Conservation (phyloP, 2,888 invertebrate genomes). For the Hypsopygia costalis region DNA sequence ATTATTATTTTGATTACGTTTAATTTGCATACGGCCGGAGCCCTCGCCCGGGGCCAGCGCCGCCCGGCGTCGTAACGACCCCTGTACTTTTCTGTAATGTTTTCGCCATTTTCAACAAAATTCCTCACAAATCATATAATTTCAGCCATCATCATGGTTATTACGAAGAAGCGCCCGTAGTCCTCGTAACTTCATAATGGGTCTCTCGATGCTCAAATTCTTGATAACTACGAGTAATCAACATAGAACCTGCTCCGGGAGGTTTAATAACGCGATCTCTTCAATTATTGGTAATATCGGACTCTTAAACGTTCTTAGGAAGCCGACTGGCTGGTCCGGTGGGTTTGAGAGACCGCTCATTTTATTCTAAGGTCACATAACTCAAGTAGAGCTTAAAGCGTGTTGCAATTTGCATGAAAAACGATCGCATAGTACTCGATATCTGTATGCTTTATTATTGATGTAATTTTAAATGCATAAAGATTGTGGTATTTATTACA, state of each 20-base stretch:
- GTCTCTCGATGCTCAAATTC: slow-evolving; percentile 69
- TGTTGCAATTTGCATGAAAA: slow-evolving; percentile 4
- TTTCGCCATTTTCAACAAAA: slow-evolving; percentile 81
- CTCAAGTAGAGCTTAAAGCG: not conserved
- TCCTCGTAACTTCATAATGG: slow-evolving; percentile 67
- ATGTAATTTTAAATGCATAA: no score
- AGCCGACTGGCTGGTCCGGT: slow-evolving; percentile 57
- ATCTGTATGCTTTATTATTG: no score
- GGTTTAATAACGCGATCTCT: slow-evolving; percentile 65
- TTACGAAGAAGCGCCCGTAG: slow-evolving; percentile 74
- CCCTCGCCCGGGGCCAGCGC: slow-evolving; percentile 53
- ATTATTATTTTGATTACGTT: slow-evolving; percentile 80
- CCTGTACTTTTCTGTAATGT: slow-evolving; percentile 80
- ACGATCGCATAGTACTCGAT: no score
- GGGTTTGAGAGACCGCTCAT: slow-evolving; percentile 32
- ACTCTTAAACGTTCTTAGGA: slow-evolving; percentile 73
- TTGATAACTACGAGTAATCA: slow-evolving; percentile 77
- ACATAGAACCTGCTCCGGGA: slow-evolving; percentile 69
- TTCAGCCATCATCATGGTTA: slow-evolving; percentile 77
- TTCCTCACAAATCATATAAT: slow-evolving; percentile 79
- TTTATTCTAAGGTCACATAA: slow-evolving; percentile 44
- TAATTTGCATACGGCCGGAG: slow-evolving; percentile 76
- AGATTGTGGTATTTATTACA: not conserved
- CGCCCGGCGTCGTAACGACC: slow-evolving; percentile 65
- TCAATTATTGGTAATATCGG: slow-evolving; percentile 78